Base-by-base conservation (phyloP, 37 sponge, comb jelly and placozoan species). In the Cladorhizidae sp. region DNA sequence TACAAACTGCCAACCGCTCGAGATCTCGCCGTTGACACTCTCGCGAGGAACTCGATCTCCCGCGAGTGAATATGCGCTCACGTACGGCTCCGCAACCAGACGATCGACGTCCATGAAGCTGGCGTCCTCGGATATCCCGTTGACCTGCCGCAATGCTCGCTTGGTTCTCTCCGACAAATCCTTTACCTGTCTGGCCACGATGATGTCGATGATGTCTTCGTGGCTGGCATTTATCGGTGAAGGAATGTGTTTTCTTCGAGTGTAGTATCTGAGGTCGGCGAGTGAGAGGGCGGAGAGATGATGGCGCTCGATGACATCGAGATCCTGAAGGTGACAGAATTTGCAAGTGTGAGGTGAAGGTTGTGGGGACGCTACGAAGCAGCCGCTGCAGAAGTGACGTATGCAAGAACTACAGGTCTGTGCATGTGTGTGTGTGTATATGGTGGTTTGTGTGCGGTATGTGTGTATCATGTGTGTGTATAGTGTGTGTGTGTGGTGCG, bases 171-270 rank as follows among this genome's bases (percentile, higher is more conserved):
- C 58, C 2, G 61, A 31, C 20, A 87, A 61, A 20, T 29, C 63
- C 45, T 76, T 81, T 3, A 82, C 88, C 58, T 87, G 88, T 22
- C 59, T 57, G 1, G 40, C 58, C 22, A 87, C 42, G 26, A 87
- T 81, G 23, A 73, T 62, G 32, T 75, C 82, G 5, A 87, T 40
- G 28, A 87, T 59, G 42, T 70, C 43, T 0, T 39, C 39, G 1
- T 69, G 45, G 9, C 15, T 26, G 26, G 50, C 69, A 43, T 57
- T 69, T 26, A 43, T 28, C 18, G 87, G 69, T 7, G 52, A 21
- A 0, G 28, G 21, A 11, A 87, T 52, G 17, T 26, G 17, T 14
- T 50, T 62, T 26, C 18, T 32, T n/a, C 26, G 31, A 7, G 69
- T 32, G 62, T 58, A 86, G 67, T 80, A 67, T 41, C 65, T 50